A percentile compares a stretch with the other conserved stretches of the same genome.
Evolutionary conservation across 2,113 vertebrate species (phyloP).

Genomic region (Pyrgilauda ruficollis): DNA sequence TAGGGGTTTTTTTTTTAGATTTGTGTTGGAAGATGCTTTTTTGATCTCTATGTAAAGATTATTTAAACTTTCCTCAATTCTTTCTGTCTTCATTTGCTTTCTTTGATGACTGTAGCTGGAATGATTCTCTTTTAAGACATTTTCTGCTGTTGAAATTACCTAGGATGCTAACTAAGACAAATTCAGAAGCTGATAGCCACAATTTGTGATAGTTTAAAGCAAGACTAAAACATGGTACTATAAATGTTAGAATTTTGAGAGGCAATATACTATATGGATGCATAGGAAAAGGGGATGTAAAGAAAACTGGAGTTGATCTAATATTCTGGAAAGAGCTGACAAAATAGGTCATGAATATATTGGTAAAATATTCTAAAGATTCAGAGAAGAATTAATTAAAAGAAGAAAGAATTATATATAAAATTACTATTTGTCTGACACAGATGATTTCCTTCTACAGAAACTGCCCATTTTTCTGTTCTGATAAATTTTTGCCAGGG

Average conservation of each 20-base stretch:
- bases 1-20: background rate
- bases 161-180: background rate
- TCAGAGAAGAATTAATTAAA: background rate
- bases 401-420: background rate
- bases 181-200: background rate
- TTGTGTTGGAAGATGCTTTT: background rate
- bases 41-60: background rate
- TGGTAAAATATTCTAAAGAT: background rate
- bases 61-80: background rate
- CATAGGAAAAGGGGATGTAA: background rate
- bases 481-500: background rate
- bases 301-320: background rate
- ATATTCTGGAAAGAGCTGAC: background rate
- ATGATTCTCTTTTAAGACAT: background rate
- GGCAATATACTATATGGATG: background rate
- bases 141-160: background rate
- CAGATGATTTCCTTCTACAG: background rate
- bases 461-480: background rate
- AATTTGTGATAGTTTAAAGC: background rate
- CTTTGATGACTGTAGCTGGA: background rate
- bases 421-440: background rate
- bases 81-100: background rate
- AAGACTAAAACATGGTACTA: background rate
- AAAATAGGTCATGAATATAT: background rate
- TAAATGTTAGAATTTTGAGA: background rate